Base-by-base conservation (phyloP, 2,888 invertebrate species). In the Oscheius sp. region DNA sequence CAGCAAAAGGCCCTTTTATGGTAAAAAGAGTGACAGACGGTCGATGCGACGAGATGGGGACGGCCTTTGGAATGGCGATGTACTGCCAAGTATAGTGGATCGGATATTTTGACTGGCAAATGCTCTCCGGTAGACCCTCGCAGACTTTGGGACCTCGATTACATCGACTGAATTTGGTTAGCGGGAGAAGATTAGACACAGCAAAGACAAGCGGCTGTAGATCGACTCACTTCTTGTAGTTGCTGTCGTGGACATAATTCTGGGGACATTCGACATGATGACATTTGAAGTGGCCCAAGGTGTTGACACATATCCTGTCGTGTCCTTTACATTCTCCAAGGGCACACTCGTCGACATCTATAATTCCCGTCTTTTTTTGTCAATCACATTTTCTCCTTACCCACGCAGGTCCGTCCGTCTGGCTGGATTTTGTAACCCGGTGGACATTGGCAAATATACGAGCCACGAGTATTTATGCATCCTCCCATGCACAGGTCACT, bases 21-120 rank as follows among this genome's bases (percentile, higher is more conserved):
- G 89, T 89, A 85, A 90, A 87, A 92, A 97, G 93, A 9, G 94
- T 94, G 89, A 97, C 96, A 9, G 97, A 91, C 70, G 94, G 93
- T 46, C 93, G 91, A 1, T 92, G 92, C 76, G 90, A 86, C 0
- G 90, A 84, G 27, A 90, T 87, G 72, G 89, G 88, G 58, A 90
- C 89, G 66, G 94, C 93, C 27, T 95, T 93, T 0, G 94, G 94
- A 86, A 98, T 93, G 0, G 95, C 94, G 84, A 98, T 93, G 89
- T 94, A 97, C 90, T 96, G 95, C 91, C 93, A 95, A 43, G 95
- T 95, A 88, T 94, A 94, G 68, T 94, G 93, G 58, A 94, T 92
- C 0, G 97, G 95, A 63, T 75, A 74, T 85, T 92, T 92, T 58
- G 92, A 92, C 69, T 93, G 91, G 85, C 97, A 97, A 29, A 92